Evolutionary conservation across 1,140 invertebrate species (phyloP).

Genomic region (Platyura marginata): DNA sequence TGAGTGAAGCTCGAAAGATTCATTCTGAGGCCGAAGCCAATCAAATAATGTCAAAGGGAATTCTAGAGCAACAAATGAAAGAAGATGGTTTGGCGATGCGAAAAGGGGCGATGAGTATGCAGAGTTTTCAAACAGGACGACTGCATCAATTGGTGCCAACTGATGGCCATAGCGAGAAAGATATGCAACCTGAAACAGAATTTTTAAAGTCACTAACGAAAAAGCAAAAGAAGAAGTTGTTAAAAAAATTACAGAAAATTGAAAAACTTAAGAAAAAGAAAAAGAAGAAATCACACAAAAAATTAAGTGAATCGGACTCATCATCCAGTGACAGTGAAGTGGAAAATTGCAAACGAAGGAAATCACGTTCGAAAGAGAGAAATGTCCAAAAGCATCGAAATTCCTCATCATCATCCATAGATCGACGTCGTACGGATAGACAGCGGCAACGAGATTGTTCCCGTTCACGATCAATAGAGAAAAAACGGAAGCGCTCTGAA

Average conservation of each 20-base stretch:
- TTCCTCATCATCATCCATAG: too few species aligned
- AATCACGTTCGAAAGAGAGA: not conserved
- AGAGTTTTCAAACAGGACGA: constrained; percentile 15
- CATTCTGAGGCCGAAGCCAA: constrained; percentile 31
- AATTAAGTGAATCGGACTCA: not conserved
- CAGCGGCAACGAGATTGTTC: too few species aligned
- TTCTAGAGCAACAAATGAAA: constrained; percentile 74
- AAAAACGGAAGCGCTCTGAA: too few species aligned
- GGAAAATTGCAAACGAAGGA: not conserved
- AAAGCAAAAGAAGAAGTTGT: constrained; percentile 77
- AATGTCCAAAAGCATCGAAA: too few species aligned
- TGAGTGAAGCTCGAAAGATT: constrained; percentile 38
- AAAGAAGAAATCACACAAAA: constrained; percentile 28
- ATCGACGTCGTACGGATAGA: too few species aligned
- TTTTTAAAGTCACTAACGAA: constrained; percentile 68
- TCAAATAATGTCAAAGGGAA: constrained; percentile 43
- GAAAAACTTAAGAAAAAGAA: constrained; percentile 43
- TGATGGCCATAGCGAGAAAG: constrained; percentile 39
- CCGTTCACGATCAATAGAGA: too few species aligned
- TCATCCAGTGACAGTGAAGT: not conserved
- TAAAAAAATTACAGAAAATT: constrained; percentile 68
- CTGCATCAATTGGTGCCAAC: constrained; percentile 25
- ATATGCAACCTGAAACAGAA: constrained; percentile 39
- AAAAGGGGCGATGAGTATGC: constrained; percentile 39
- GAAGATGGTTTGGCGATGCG: constrained; percentile 83